Evolutionary conservation across 2,797 vertebrate genomes (phyloP).

Genomic region (Meda fulgida): DNA sequence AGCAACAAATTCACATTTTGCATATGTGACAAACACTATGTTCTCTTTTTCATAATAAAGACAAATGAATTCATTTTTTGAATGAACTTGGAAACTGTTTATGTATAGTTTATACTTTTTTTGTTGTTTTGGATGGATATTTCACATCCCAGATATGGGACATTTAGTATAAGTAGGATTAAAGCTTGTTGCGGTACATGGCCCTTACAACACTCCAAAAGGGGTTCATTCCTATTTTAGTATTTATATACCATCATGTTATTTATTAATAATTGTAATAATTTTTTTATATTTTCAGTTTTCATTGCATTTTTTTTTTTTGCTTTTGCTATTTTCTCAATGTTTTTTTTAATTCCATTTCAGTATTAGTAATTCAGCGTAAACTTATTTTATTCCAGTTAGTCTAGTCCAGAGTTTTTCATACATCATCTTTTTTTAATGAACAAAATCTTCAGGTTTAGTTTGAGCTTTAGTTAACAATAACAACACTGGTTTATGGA

Average conservation of each 20-base stretch:
- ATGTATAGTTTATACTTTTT: slow-evolving; percentile 54
- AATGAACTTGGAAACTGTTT: slow-evolving; percentile 59
- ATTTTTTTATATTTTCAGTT: neutral
- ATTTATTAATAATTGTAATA: neutral
- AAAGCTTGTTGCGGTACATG: neutral
- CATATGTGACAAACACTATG: slow-evolving; percentile 72
- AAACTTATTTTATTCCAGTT: neutral
- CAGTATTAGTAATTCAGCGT: no score
- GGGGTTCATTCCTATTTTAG: neutral
- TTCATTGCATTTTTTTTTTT: neutral
- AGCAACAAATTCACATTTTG: slow-evolving; percentile 63
- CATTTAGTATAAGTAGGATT: neutral
- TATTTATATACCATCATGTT: neutral
- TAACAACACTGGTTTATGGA: neutral
- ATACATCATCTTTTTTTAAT: no score
- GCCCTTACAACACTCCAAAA: neutral
- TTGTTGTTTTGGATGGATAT: slow-evolving; percentile 13
- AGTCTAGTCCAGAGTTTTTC: no score
- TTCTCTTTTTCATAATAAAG: slow-evolving; percentile 79
- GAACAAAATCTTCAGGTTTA: neutral
- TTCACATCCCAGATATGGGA: neutral
- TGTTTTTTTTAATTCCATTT: no score
- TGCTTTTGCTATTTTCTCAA: no score
- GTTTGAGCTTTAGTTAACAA: neutral
- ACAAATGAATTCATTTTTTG: slow-evolving; percentile 73